These are phyloP conservation scores for Irena cyanogastra DNA, from an alignment of 2,113 vertebrate genomes.

Conservation along the genomic window DNA sequence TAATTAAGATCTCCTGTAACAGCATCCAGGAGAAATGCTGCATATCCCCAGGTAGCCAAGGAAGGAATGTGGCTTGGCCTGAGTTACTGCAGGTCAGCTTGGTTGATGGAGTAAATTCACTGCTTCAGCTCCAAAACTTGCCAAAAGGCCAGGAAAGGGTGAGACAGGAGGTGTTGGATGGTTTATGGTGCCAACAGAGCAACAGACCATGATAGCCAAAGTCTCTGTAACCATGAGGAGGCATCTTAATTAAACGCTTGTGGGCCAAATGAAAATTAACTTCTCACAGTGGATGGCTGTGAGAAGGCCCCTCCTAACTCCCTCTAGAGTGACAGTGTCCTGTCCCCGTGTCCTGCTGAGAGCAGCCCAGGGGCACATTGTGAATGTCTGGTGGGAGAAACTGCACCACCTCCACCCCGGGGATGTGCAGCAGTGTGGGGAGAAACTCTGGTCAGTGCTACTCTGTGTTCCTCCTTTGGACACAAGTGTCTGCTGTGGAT, in stretches of 20 bases:
- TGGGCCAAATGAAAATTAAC: neutral
- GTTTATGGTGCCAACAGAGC: neutral
- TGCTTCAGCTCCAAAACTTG: neutral
- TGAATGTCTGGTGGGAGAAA: neutral
- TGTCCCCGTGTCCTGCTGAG: neutral
- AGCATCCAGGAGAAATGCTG: neutral
- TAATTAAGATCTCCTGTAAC: neutral
- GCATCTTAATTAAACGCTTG: neutral
- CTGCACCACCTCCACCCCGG: neutral
- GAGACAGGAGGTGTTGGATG: neutral
- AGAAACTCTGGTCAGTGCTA: neutral
- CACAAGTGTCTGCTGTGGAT: neutral
- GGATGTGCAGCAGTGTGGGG: neutral
- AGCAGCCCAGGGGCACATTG: rapidly evolving
- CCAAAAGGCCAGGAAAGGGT: neutral
- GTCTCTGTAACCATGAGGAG: neutral
- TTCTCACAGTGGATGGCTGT: neutral
- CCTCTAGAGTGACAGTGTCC: neutral
- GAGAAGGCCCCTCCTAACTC: neutral
- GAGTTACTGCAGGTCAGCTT: neutral
- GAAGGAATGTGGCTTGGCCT: neutral
- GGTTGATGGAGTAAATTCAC: neutral
- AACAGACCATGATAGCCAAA: neutral
- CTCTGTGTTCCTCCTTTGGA: neutral
- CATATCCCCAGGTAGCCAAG: neutral